Evolutionary conservation across 2,113 vertebrate genomes (phyloP).

Genomic region (Probosciger aterrimus): DNA sequence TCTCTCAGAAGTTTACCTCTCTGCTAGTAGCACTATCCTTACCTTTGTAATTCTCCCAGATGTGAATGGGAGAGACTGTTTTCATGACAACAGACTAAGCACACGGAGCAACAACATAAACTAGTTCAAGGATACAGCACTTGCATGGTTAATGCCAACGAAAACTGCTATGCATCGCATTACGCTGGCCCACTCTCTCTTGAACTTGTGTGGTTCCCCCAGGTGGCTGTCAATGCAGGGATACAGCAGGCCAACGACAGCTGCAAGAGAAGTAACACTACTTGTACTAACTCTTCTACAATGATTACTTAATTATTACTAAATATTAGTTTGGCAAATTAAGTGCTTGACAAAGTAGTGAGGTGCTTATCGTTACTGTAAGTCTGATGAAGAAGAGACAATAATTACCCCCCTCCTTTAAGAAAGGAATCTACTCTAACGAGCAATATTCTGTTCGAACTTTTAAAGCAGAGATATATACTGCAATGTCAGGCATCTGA

Average conservation of each 20-base stretch:
- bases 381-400: neutral
- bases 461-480: neutral
- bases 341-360: neutral
- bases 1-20: neutral
- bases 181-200: slow-evolving; percentile 84
- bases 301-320: neutral
- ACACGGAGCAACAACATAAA: neutral
- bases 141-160: slow-evolving; percentile 84
- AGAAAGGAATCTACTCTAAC: neutral
- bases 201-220: slow-evolving; percentile 85
- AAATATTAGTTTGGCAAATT: neutral
- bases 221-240: slow-evolving; percentile 84
- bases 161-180: slow-evolving; percentile 84
- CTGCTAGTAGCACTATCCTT: neutral
- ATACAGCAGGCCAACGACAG: slow-evolving; percentile 81
- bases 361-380: neutral
- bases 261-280: slow-evolving; percentile 46
- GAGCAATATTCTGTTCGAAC: neutral
- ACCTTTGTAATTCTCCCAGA: neutral
- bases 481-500: neutral
- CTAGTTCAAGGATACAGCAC: slow-evolving; percentile 78
- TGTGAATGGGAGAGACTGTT: neutral
- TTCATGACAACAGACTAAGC: neutral
- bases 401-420: neutral
- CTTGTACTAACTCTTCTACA: neutral